A percentile compares a stretch with the other conserved stretches of the same genome.
These are phyloP conservation scores for Hirtodrosophila alboralis DNA, from an alignment of 2,888 invertebrate species.

Conservation along the genomic window DNA sequence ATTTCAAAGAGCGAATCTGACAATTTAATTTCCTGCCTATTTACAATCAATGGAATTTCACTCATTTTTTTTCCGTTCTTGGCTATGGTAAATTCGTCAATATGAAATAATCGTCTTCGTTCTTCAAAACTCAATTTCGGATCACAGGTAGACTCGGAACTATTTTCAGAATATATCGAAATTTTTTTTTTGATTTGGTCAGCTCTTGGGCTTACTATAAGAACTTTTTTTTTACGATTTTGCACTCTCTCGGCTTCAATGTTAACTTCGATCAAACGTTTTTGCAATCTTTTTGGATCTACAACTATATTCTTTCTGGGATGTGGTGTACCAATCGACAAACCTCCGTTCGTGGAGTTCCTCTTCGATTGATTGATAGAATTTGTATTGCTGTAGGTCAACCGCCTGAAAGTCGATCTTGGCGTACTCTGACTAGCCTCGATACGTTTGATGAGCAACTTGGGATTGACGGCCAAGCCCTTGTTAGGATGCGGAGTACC, in stretches of 20 bases:
- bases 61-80: constrained; percentile 46
- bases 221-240: not conserved
- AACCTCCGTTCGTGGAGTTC: not conserved
- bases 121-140: constrained; percentile 27
- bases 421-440: not conserved
- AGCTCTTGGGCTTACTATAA: not conserved
- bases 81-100: constrained; percentile 56
- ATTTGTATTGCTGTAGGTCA: no score
- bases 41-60: constrained; percentile 20
- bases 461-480: constrained; percentile 8
- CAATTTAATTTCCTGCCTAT: fast-evolving
- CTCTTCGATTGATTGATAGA: no score
- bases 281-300: not conserved
- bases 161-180: not conserved
- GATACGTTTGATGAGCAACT: not conserved
- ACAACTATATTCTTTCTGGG: constrained; percentile 20
- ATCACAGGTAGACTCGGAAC: no score
- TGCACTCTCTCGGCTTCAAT: not conserved
- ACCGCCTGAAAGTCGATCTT: no score
- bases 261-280: not conserved
- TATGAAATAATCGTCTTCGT: constrained; percentile 38
- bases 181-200: no score
- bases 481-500: constrained; percentile 30
- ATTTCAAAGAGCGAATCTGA: not conserved
- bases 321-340: constrained; percentile 28